Evolutionary conservation across 2,888 invertebrate species (phyloP).

Genomic region (Cataglyphis cursor): DNA sequence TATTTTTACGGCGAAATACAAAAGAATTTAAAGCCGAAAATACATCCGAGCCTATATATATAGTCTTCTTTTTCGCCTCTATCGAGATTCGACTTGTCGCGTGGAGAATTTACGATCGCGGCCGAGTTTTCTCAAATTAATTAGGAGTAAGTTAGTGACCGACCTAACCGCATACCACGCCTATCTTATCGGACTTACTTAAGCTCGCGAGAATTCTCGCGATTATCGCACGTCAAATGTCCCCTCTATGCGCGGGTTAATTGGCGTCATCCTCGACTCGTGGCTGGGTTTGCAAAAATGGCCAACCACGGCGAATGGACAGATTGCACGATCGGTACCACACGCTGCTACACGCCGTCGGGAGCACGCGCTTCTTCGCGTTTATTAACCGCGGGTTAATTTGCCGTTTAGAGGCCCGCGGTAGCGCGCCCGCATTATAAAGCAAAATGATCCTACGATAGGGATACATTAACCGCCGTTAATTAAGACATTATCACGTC

Average conservation of each 20-base stretch:
- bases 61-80: background rate
- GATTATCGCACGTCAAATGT: conserved; percentile 49
- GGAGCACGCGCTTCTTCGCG: conserved; percentile 74
- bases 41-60: background rate
- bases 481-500: conserved; percentile 87
- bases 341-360: conserved; percentile 6
- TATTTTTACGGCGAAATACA: background rate
- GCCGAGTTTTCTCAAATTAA: conserved; percentile 28
- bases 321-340: conserved; percentile 34
- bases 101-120: conserved; percentile 11
- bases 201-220: conserved; percentile 52
- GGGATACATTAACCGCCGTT: conserved; percentile 86
- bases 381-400: conserved; percentile 85
- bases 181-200: conserved; percentile 44
- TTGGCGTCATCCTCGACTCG: conserved; percentile 34
- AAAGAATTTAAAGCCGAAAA: background rate
- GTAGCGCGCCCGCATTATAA: conserved; percentile 78
- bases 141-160: conserved; percentile 14
- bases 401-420: conserved; percentile 81
- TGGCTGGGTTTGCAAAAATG: conserved; percentile 18
- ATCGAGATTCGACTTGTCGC: conserved; percentile 21
- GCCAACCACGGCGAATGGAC: conserved; percentile 1
- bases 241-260: conserved; percentile 37
- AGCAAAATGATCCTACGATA: conserved; percentile 83
- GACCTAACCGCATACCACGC: conserved; percentile 40